Base-by-base conservation (phyloP, 2,113 vertebrate species). In the Mobula hypostoma region DNA sequence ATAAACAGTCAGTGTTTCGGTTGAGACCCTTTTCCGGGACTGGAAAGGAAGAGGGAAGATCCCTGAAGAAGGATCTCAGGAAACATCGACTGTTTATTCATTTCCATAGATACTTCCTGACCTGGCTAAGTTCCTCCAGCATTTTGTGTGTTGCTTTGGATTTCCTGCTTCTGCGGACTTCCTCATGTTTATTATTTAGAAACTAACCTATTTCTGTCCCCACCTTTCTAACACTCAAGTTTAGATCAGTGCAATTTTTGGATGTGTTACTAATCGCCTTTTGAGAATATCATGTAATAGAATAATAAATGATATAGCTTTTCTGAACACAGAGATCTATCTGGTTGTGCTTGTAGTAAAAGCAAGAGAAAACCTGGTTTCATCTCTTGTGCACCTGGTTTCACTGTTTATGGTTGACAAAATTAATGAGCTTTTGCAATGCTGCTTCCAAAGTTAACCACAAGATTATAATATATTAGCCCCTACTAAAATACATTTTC, bases 351-450 rank as follows among this genome's bases (percentile, higher is more conserved):
- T 61, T 87, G 56, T 61, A 19, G 56, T 56, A 58, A 14, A 63
- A 29, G 83, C 83, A 63, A 61, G 56, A 19, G 24, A 61, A 87
- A 27, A 61, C 29, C 83, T 87, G 58, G 27, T 7, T 56, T 87
- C 83, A 87, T 87, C 27, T 4, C 83, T 63, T 63, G 56, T 87
- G 83, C 83, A 87, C 83, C 58, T 87, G 56, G 83, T 61, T 87
- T 27, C 83, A 87, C 56, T 0, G 12, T n/a, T 61, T 5, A 4
- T 63, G 5, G 11, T 63, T 27, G 48, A 21, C 19, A 36, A 56
- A 87, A 63, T 27, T 29, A 61, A 87, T 63, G 27, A n/a, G 11
- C 61, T 87, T 87, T 87, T 29, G 24, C 83, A n/a, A 5, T 14
- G 83, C 61, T 87, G 83, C 27, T 87, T 87, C 61, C 29, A 63